These are phyloP conservation scores for Hapalemur alaotrensis DNA, from an alignment of 2,797 vertebrate genomes.

Conservation along the genomic window DNA sequence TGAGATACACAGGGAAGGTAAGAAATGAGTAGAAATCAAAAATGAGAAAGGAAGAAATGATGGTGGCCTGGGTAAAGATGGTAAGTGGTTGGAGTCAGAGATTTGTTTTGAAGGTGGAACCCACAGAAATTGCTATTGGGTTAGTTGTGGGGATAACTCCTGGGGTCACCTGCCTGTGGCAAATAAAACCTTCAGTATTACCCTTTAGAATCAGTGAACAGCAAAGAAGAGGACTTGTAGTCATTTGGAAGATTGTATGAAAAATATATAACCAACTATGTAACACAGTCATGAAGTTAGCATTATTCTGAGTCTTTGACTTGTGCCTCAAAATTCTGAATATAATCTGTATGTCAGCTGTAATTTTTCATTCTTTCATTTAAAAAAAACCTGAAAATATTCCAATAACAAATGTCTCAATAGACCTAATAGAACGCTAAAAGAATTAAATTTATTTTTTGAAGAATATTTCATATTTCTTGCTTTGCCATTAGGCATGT, in stretches of 20 bases:
- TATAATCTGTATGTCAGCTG: conserved; percentile 7
- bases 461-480: not conserved
- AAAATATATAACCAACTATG: not conserved
- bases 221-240: not conserved
- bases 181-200: not conserved
- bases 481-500: not conserved
- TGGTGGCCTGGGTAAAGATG: not conserved
- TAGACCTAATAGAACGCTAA: not conserved
- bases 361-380: conserved; percentile 51
- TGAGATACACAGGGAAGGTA: not conserved
- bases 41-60: not conserved
- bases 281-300: not conserved
- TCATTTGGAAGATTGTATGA: not conserved
- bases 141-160: not conserved
- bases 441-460: conserved; percentile 9
- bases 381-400: not conserved
- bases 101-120: not conserved
- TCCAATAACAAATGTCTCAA: not conserved
- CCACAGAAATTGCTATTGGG: not conserved
- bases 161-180: not conserved
- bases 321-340: conserved; percentile 34
- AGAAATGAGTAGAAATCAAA: conserved; percentile 9
- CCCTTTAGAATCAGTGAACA: not conserved
- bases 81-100: not conserved
- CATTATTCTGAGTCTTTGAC: conserved; percentile 44